These are phyloP conservation scores for Nasonia vitripennis DNA, from an alignment of 1,140 invertebrate species.

Conservation along the genomic window DNA sequence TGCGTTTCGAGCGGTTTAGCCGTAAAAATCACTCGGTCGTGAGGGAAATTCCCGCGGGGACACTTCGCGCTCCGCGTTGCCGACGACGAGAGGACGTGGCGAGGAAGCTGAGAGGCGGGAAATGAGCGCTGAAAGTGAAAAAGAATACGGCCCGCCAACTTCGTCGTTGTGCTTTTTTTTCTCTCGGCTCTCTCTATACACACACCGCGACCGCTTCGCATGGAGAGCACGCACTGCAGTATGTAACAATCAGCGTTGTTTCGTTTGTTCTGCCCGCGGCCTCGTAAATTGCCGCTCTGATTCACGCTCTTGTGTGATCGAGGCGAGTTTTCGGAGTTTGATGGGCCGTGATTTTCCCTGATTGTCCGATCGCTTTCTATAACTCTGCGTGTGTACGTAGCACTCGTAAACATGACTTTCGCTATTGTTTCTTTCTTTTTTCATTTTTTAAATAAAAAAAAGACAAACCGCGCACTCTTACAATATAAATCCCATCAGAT, in stretches of 20 bases:
- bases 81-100: not conserved
- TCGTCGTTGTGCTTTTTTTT: not conserved
- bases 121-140: slow-evolving; percentile 23
- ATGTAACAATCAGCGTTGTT: not conserved
- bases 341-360: not conserved
- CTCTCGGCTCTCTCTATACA: not conserved
- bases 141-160: not conserved
- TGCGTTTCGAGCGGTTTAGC: slow-evolving; percentile 16
- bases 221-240: not conserved
- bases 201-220: not conserved
- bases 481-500: not conserved
- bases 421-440: too few relatives aligned
- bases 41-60: slow-evolving; percentile 29
- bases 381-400: too few relatives aligned
- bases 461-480: not conserved
- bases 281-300: not conserved
- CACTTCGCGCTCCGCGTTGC: not conserved
- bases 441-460: not conserved
- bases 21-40: slow-evolving; percentile 37
- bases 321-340: not conserved
- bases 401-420: too few relatives aligned
- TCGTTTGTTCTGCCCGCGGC: not conserved
- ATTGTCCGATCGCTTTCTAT: not conserved
- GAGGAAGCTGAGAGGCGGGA: not conserved
- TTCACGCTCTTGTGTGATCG: not conserved